These are phyloP conservation scores for Phymastichus coffea DNA, from an alignment of 1,140 invertebrate species.

Conservation along the genomic window DNA sequence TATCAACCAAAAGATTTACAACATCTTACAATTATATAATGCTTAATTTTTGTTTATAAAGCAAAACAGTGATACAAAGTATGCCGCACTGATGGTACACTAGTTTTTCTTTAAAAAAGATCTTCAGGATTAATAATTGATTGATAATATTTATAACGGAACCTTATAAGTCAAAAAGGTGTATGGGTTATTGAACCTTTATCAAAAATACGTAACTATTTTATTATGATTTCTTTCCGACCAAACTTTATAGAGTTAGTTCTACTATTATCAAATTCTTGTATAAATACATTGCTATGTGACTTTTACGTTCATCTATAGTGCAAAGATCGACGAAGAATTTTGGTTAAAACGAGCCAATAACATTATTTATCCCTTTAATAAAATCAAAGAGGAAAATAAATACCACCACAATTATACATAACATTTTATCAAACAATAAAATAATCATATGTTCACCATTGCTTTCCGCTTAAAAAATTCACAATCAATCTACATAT, in stretches of 20 bases:
- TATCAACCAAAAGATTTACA: constrained; percentile 15
- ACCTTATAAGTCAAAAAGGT: constrained; percentile 24
- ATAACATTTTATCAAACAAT: constrained; percentile 21
- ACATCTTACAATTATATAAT: constrained; percentile 26
- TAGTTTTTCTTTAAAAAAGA: constrained; percentile 19
- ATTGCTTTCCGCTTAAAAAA: constrained; percentile 14
- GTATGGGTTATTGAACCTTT: constrained; percentile 34
- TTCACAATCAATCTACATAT: constrained; percentile 21
- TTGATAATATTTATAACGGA: constrained; percentile 4
- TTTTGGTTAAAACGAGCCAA: background rate
- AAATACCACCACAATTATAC: background rate
- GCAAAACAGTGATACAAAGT: constrained; percentile 12
- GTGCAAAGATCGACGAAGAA: constrained; percentile 4
- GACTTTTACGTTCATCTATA: constrained; percentile 3
- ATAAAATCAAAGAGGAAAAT: constrained; percentile 1
- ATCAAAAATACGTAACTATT: constrained; percentile 49
- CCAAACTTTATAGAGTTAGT: constrained; percentile 34
- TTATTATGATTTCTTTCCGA: constrained; percentile 39
- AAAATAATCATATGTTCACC: constrained; percentile 13
- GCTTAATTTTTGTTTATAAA: constrained; percentile 21
- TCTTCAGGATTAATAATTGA: background rate
- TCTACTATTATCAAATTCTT: constrained; percentile 30
- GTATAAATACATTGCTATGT: background rate
- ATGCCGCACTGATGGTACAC: constrained; percentile 7
- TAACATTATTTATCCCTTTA: constrained; percentile 7